Percentiles rank a stretch among this genome's conserved stretches.
Evolutionary conservation across 2,797 vertebrate species (phyloP).

Genomic region (Ateles fusciceps): DNA sequence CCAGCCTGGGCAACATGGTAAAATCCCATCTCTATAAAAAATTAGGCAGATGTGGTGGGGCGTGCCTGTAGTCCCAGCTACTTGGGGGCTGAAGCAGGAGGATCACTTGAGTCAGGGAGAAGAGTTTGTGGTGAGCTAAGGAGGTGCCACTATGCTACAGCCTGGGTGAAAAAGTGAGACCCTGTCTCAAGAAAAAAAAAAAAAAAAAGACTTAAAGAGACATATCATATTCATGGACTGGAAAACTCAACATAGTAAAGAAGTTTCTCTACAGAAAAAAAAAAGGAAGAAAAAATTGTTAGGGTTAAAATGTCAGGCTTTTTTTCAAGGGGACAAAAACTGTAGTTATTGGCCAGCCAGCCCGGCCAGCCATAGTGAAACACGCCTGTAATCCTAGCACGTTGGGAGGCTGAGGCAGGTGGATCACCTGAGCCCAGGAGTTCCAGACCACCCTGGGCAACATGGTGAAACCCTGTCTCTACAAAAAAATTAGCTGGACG

Average conservation of each 20-base stretch:
- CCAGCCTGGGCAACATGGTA: neutral
- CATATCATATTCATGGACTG: neutral
- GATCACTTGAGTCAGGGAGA: neutral
- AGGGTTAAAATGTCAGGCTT: neutral
- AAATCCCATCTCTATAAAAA: neutral
- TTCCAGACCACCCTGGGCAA: neutral
- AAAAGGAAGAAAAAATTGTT: neutral
- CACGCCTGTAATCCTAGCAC: neutral
- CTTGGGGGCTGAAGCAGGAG: neutral
- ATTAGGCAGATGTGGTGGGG: neutral
- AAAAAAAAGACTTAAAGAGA: neutral
- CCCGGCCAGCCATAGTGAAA: neutral
- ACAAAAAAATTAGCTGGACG: neutral
- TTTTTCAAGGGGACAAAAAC: neutral
- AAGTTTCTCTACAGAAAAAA: neutral
- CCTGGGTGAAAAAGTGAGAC: neutral
- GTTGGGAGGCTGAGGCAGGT: neutral
- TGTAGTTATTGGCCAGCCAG: neutral
- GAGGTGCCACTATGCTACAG: neutral
- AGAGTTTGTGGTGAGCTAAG: neutral
- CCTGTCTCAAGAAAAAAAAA: neutral
- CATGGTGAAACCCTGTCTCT: neutral
- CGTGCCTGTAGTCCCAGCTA: neutral
- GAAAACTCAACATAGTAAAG: neutral
- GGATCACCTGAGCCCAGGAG: neutral